phyloP scores from a whole-genome alignment of 2,888 invertebrate genomes.

The Dilophus febrilis region DNA sequence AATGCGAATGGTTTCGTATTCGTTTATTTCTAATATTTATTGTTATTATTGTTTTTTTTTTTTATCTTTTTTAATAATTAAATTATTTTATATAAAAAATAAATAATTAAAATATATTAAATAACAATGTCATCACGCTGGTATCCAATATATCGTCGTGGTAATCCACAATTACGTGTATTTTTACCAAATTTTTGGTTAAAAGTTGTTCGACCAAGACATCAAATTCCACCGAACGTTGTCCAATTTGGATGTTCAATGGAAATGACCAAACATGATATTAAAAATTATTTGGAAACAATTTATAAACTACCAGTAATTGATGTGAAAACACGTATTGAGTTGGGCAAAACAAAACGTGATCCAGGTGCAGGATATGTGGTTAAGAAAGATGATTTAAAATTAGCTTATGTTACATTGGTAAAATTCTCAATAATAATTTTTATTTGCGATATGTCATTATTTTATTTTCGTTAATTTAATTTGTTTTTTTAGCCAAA shows the following conservation, averaged over 20 bases:
- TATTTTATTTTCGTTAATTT: not conserved
- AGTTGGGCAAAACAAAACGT: conserved; percentile 46
- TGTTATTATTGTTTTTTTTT: too few relatives aligned
- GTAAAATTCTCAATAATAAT: conserved; percentile 32
- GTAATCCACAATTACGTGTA: conserved; percentile 84
- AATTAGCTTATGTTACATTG: conserved; percentile 61
- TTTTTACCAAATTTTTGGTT: conserved; percentile 96
- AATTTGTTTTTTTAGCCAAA: conserved; percentile 41
- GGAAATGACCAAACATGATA: conserved; percentile 82
- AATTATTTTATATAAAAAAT: too few relatives aligned
- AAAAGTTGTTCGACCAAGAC: conserved; percentile 56
- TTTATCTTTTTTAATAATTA: too few relatives aligned
- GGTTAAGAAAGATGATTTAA: conserved; percentile 66
- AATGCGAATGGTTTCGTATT: too few relatives aligned
- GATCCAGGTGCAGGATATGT: conserved; percentile 45
- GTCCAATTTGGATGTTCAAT: conserved; percentile 82
- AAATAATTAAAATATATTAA: not conserved
- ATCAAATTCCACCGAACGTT: conserved; percentile 55
- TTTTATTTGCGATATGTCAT: too few relatives aligned
- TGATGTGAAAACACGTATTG: conserved; percentile 58
- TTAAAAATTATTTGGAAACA: conserved; percentile 87
- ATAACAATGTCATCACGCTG: conserved; percentile 31
- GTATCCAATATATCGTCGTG: conserved; percentile 82
- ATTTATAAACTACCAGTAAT: conserved; percentile 77
- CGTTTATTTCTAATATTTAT: too few relatives aligned